phyloP scores from a whole-genome alignment of 1,140 invertebrate genomes.

The Drosophila aff. region DNA sequence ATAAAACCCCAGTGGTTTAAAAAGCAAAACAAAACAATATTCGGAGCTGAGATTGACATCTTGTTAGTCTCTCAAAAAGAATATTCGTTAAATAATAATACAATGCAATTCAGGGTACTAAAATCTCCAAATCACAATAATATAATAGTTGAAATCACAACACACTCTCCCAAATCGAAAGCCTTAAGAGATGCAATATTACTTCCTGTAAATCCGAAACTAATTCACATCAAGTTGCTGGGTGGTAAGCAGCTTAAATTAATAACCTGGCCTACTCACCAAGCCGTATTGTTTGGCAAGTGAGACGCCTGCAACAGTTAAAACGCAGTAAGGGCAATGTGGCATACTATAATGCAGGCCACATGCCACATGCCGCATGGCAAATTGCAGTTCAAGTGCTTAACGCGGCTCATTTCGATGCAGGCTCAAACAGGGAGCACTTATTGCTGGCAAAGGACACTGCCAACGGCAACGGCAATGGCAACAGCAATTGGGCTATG shows the following conservation, averaged over 20 bases:
- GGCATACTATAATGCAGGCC: conserved; percentile 8
- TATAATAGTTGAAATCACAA: not conserved
- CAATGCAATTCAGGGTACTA: not conserved
- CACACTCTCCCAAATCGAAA: not conserved
- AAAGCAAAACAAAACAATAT: no score
- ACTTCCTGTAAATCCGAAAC: not conserved
- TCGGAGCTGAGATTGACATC: no score
- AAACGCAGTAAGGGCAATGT: conserved; percentile 1
- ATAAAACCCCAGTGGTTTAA: no score
- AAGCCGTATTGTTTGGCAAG: conserved; percentile 24
- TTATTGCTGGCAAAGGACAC: conserved; percentile 50
- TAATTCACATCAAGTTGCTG: not conserved
- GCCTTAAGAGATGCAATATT: not conserved
- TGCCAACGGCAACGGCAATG: conserved; percentile 22
- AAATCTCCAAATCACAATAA: not conserved
- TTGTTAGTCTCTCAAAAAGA: no score
- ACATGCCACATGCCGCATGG: conserved; percentile 29
- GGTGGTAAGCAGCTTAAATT: conserved; percentile 3
- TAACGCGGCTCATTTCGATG: conserved; percentile 47
- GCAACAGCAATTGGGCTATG: conserved; percentile 57
- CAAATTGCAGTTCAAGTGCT: conserved; percentile 57
- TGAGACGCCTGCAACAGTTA: conserved; percentile 23
- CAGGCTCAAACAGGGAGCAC: conserved; percentile 36
- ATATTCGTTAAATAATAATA: no score
- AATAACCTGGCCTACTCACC: conserved; percentile 9